Evolutionary conservation across 2,113 vertebrate genomes (phyloP).

Genomic region (Saguinus midas): DNA sequence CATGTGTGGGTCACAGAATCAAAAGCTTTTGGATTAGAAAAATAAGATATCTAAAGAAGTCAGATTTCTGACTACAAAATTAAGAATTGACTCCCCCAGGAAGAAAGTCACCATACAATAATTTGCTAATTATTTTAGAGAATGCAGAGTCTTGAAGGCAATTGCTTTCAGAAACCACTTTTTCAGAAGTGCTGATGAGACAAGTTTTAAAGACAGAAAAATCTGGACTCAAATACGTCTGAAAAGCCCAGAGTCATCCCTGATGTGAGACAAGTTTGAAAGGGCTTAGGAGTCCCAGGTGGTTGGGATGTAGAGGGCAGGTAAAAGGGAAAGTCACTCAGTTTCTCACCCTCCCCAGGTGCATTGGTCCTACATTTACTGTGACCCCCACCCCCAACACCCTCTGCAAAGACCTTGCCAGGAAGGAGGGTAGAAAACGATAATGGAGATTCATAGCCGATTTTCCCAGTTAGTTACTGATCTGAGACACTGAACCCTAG

Average conservation of each 20-base stretch:
- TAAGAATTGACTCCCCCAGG: background rate
- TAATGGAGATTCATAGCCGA: background rate
- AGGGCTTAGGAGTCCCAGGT: background rate
- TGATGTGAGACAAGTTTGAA: background rate
- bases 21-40: background rate
- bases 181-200: background rate
- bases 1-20: background rate
- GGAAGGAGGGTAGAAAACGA: background rate
- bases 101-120: background rate
- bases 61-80: background rate
- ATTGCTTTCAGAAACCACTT: background rate
- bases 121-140: constrained; percentile 15
- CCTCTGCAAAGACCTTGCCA: background rate
- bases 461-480: background rate
- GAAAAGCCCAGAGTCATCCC: background rate
- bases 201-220: background rate
- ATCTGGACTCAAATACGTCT: background rate
- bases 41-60: background rate
- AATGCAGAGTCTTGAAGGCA: background rate
- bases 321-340: background rate
- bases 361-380: background rate
- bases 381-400: background rate
- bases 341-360: background rate
- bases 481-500: background rate
- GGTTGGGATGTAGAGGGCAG: rapidly evolving